Percentiles rank a stretch among this genome's conserved stretches.
Evolutionary conservation across 2,797 vertebrate genomes (phyloP).

Genomic region (Octomys mimax): DNA sequence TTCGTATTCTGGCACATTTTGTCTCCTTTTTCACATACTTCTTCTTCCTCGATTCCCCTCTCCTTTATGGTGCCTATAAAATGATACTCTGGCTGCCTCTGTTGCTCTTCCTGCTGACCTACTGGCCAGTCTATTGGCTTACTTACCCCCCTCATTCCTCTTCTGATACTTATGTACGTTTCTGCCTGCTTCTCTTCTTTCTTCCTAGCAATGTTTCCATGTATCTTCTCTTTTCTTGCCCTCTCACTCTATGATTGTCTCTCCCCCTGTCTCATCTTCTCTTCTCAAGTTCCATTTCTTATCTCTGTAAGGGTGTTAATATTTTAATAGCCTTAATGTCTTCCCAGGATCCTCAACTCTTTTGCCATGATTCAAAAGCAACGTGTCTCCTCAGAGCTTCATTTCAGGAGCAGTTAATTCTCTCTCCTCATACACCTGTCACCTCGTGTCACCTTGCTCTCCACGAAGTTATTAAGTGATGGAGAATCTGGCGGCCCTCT

Average conservation of each 20-base stretch:
- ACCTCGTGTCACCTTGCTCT: background rate
- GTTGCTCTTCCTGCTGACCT: background rate
- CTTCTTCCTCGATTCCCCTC: background rate
- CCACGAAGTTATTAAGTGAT: background rate
- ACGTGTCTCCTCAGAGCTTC: background rate
- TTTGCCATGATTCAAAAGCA: background rate
- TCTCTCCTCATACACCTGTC: background rate
- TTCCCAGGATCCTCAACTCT: background rate
- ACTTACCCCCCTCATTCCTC: too few relatives aligned
- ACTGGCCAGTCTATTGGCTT: too few relatives aligned
- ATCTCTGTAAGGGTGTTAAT: conserved; percentile 37
- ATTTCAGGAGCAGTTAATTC: background rate
- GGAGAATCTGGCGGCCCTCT: background rate
- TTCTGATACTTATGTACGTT: background rate
- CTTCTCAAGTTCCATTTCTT: rapidly evolving
- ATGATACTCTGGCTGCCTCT: background rate
- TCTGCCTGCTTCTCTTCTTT: background rate
- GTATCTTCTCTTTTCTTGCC: background rate
- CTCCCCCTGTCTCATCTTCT: rapidly evolving
- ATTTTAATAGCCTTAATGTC: conserved; percentile 72
- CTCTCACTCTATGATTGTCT: background rate
- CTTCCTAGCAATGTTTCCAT: rapidly evolving
- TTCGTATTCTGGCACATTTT: background rate
- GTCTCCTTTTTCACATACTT: background rate
- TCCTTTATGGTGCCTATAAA: background rate